These are phyloP conservation scores for Gasteruption jaculator DNA, from an alignment of 2,888 invertebrate species.

Conservation along the genomic window DNA sequence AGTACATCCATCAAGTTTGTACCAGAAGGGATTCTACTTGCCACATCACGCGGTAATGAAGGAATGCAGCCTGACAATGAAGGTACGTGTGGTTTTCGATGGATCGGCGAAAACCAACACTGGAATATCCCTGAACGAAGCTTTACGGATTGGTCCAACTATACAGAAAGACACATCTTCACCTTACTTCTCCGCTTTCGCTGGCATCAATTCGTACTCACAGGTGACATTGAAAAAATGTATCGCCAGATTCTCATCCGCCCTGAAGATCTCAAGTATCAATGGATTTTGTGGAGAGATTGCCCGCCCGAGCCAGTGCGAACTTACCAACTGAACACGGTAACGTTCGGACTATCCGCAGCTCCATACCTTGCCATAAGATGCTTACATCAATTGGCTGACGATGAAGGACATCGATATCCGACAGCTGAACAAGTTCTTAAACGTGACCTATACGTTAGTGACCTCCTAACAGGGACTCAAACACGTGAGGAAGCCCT, in stretches of 20 bases:
- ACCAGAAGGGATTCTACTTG: conserved; percentile 23
- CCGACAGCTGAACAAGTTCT: conserved; percentile 9
- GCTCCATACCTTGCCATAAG: conserved; percentile 29
- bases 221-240: conserved; percentile 38
- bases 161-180: conserved; percentile 28
- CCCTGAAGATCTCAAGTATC: conserved; percentile 25
- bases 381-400: conserved; percentile 17
- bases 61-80: conserved; percentile 27
- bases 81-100: conserved; percentile 35
- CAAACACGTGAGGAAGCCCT: conserved; percentile 8
- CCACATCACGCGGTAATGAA: conserved; percentile 35
- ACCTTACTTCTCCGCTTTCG: conserved; percentile 27
- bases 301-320: conserved; percentile 11
- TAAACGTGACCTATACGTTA: conserved; percentile 20
- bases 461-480: conserved; percentile 20
- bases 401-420: conserved; percentile 14
- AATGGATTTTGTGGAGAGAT: conserved; percentile 35
- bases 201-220: conserved; percentile 23
- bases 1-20: accelerated
- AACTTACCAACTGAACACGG: conserved; percentile 25
- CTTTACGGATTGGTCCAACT: conserved; percentile 26
- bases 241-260: conserved; percentile 28
- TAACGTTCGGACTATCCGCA: conserved; percentile 30
- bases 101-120: conserved; percentile 27
- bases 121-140: conserved; percentile 30